Evolutionary conservation across 1,140 invertebrate species (phyloP).

Genomic region (Phthorimaea operculella): DNA sequence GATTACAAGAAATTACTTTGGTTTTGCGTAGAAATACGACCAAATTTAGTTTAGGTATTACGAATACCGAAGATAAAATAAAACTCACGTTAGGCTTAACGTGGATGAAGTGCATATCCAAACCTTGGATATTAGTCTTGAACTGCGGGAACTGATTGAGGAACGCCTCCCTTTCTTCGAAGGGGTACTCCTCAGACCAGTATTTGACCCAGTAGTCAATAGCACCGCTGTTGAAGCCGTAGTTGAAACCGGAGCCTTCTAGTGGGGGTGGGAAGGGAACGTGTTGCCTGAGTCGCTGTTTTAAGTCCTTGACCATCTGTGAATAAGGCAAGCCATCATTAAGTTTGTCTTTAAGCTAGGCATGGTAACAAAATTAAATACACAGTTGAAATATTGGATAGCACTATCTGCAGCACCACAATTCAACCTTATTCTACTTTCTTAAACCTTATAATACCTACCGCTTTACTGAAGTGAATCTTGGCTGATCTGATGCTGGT

Average conservation of each 20-base stretch:
- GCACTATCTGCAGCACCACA: neutral
- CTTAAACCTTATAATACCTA: neutral
- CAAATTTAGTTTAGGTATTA: no score
- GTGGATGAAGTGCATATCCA: conserved; percentile 11
- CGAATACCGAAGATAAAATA: no score
- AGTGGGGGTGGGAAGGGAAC: neutral
- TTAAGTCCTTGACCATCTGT: conserved; percentile 7
- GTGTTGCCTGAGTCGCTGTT: neutral
- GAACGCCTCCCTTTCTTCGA: conserved; percentile 2
- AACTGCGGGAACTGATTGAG: conserved; percentile 9
- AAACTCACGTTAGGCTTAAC: no score
- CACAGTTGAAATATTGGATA: no score
- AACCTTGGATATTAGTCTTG: no score
- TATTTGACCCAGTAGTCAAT: neutral
- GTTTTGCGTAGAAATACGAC: no score
- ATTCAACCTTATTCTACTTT: no score
- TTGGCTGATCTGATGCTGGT: conserved; percentile 3
- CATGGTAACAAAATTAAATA: neutral
- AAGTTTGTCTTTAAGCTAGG: neutral
- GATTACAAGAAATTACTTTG: no score
- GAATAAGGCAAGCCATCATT: no score
- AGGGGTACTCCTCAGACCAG: conserved; percentile 7
- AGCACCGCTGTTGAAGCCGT: conserved; percentile 7
- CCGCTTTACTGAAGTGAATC: neutral
- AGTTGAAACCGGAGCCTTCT: conserved; percentile 2